Base-by-base conservation (phyloP, 2,888 invertebrate species). In the Drosophila greeni region DNA sequence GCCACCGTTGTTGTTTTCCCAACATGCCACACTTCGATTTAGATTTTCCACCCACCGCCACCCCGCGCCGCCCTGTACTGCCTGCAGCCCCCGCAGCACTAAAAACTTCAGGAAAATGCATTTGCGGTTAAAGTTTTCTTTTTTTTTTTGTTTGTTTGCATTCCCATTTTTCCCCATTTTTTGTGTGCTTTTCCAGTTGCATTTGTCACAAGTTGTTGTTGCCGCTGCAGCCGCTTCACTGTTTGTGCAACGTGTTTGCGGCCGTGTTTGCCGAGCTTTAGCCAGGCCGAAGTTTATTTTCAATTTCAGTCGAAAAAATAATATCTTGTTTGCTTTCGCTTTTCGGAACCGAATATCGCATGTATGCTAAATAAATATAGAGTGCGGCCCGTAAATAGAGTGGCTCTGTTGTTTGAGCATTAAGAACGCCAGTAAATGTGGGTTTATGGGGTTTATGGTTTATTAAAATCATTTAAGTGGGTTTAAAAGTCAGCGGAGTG, bases 211-310 rank as follows among this genome's bases (percentile, higher is more conserved):
- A 70, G 54, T 52, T 45, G 54, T 23, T 45, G 77, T n/a, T 66
- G 45, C 31, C 39, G 42, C 45, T 39, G 77, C 45, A 58, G 31
- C 18, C 23, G 62, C 45, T 59, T 69, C 82, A 78, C 72, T 79
- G 81, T 80, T 80, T 84, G 79, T 82, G 79, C 83, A 84, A 80
- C 79, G 79, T 84, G 79, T 84, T 83, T 84, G 79, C 66, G 70
- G 77, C 64, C 29, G 49, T 80, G 85, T 82, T 84, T 79, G 83
- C 66, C 51, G 48, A 74, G 84, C 79, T 82, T 82, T 78, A 57
- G 64, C 58, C 52, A 51, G 39, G 36, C 57, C 48, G 47, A 45
- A 49, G 37, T 61, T 51, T 64, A 70, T 71, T 70, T 61, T 73
- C 66, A 66, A 78, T 83, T 81, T 66, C 23, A 26, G 31, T 36